Base-by-base conservation (phyloP, 2,888 invertebrate genomes). In the Drosophila mimetica region DNA sequence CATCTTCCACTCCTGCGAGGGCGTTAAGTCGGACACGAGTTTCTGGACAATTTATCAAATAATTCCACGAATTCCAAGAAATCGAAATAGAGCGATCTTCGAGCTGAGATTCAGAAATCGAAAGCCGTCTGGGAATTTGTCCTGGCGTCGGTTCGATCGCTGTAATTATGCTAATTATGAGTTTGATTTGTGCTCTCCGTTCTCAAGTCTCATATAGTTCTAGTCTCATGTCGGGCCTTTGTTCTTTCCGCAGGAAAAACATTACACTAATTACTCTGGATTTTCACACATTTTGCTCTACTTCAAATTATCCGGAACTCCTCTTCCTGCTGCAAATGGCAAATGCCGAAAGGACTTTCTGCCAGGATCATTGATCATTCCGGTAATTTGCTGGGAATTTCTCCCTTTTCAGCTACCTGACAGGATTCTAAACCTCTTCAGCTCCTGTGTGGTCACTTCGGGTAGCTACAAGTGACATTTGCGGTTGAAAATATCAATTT, bases 11-110 rank as follows among this genome's bases (percentile, higher is more conserved):
- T 74, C 60, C 36, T 32, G 71, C 64, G 74, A 79, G 90, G 86
- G 85, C 90, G 90, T 88, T 82, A 89, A 86, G 83, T 77, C 69
- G 70, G 77, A 85, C 83, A 88, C 89, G 89, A 82, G 81, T 79
- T 82, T 67, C 76, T 76, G 76, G 72, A 79, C 86, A 77, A 88
- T 85, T 88, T 89, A 88, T 86, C 88, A 86, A 86, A 88, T 59
- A 67, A 73, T 74, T 54, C 75, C 73, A 55, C 41, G 70, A 58
- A 67, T 87, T 86, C 89, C 25, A 71, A 60, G 85, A 86, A 86
- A 67, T 50, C 50, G 50, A 85, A 74, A 84, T 88, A 74, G 66
- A 87, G 87, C 63, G 57, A 88, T 83, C 77, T 84, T 72, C 63
- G 59, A 30, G 30, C 46, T 37, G 20, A 69, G 58, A 28, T 42